These are phyloP conservation scores for Colossoma macropomum DNA, from an alignment of 2,113 vertebrate species.

Conservation along the genomic window DNA sequence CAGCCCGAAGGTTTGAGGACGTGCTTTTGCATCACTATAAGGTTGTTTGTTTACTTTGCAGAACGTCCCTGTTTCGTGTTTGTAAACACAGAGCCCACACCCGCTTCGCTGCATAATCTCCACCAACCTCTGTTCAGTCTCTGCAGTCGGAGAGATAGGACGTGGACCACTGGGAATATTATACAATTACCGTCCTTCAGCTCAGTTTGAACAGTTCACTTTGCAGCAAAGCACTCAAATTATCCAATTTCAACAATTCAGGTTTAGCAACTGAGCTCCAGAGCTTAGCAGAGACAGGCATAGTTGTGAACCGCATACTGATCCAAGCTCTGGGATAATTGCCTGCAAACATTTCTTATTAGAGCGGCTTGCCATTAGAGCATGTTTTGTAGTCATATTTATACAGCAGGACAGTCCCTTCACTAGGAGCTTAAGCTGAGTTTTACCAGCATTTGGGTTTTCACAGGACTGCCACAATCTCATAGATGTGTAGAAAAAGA, in stretches of 20 bases:
- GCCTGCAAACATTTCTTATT: not conserved
- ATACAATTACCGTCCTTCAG: not conserved
- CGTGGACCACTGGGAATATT: not conserved
- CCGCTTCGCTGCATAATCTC: not conserved
- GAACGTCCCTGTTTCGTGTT: not conserved
- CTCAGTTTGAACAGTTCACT: conserved; percentile 7
- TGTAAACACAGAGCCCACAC: conserved; percentile 1
- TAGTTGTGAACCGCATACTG: not conserved
- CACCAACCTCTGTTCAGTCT: not conserved
- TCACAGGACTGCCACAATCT: not conserved
- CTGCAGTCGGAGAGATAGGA: conserved; percentile 2
- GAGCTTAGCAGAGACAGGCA: not conserved
- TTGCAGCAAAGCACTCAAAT: conserved; percentile 12
- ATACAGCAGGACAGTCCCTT: not conserved
- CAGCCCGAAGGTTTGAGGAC: not conserved
- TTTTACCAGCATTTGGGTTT: not conserved
- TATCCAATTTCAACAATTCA: not conserved
- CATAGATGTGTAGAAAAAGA: not conserved
- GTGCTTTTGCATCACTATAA: not conserved
- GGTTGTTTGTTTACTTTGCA: conserved; percentile 3
- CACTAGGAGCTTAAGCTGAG: not conserved
- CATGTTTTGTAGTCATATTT: not conserved
- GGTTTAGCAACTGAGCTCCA: not conserved
- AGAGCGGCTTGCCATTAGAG: not conserved
- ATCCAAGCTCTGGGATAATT: not conserved